These are phyloP conservation scores for Galerucella calmariensis DNA, from an alignment of 2,888 invertebrate genomes.

Conservation along the genomic window DNA sequence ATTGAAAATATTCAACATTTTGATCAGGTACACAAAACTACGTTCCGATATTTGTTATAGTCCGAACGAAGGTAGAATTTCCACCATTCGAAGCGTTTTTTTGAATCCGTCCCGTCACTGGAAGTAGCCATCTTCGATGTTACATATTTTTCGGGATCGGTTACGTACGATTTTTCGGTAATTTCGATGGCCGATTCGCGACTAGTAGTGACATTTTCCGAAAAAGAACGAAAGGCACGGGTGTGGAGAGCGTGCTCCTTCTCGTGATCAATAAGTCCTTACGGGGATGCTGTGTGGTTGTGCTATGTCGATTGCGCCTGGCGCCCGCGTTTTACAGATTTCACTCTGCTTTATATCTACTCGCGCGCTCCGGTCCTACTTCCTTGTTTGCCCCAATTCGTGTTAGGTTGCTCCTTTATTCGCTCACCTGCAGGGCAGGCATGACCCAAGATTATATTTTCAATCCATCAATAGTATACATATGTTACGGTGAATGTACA, in stretches of 20 bases:
- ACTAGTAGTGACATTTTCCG: conserved; percentile 46
- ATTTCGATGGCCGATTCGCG: conserved; percentile 31
- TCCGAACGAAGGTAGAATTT: conserved; percentile 59
- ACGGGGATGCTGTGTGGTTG: conserved; percentile 58
- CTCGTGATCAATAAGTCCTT: conserved; percentile 61
- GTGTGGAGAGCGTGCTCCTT: conserved; percentile 58
- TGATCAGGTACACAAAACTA: conserved; percentile 57
- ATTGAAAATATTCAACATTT: conserved; percentile 37
- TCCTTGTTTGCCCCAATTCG: conserved; percentile 40
- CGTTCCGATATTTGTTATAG: conserved; percentile 47
- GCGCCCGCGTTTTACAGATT: conserved; percentile 27
- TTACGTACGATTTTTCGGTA: conserved; percentile 32
- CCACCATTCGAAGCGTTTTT: conserved; percentile 61
- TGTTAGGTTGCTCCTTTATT: conserved; percentile 4
- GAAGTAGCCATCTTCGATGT: conserved; percentile 47
- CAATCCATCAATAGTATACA: no score
- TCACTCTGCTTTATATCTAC: conserved; percentile 4
- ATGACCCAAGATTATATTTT: neutral
- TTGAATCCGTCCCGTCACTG: conserved; percentile 56
- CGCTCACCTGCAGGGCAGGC: neutral
- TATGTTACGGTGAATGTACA: no score
- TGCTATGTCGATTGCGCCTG: conserved; percentile 32
- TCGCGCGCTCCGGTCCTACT: conserved; percentile 8
- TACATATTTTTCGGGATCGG: conserved; percentile 33
- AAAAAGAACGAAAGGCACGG: conserved; percentile 50